Evolutionary conservation across 2,888 invertebrate genomes (phyloP), one percentile per base, ranked within the genome.

Genomic region (Phorcus lineatus): DNA sequence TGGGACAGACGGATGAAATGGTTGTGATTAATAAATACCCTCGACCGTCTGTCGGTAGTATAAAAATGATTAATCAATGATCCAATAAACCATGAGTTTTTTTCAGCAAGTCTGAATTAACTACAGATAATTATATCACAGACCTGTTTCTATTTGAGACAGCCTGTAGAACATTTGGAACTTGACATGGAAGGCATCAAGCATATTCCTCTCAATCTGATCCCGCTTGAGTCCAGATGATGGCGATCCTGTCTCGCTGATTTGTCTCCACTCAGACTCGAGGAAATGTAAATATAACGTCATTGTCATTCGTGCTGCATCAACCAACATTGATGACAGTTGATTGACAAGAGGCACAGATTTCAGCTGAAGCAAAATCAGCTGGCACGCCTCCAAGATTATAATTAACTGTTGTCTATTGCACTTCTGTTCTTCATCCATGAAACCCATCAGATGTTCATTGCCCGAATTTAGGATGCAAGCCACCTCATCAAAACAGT

Each of bases 111-210:
- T 36, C 2, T 36, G 36, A 36, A 2, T 36, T 36, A 4, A 36
- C 36, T 47, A 4, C 47, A 47, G 47, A 47, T 47, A 6, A 47
- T 1, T 1, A 47, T 11, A 47, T 13, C 4, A 47, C 13, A 47
- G 13, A 70, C 70, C 70, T 36, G 70, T 70, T 36, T 19, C 40
- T 31, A 36, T 36, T 70, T 70, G 70, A 6, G 40, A 36, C n/a
- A 36, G 36, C 19, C 36, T 70, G 70, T 70, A 70, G 36, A 70
- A 70, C 70, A 70, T 70, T 13, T 70, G 70, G 40, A 70, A 70
- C 70, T 70, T 70, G 70, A 70, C 70, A 36, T 40, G 70, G 40
- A 70, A 70, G 13, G 70, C 70, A 70, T 70, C 70, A 22, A 70
- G 70, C 70, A 70, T 70, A 36, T 40, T 70, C 40, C 40, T 70